Conservation (phyloP, 2,797 vertebrate species). For the Acrossocheilus fasciatus region DNA sequence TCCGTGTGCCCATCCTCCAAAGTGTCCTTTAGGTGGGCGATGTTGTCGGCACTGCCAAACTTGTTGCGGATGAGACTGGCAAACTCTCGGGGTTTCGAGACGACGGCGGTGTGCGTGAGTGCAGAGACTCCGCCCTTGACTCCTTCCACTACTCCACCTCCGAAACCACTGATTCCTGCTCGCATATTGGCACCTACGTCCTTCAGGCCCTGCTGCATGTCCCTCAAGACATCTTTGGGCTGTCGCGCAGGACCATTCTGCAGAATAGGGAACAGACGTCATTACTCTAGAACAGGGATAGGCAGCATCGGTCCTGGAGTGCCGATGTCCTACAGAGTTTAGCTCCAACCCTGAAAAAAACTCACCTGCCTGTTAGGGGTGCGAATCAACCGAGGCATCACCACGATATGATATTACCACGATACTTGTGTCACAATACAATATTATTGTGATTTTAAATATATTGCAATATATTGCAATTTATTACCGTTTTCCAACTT, state of each 20-base stretch:
- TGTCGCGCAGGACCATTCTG: constrained; percentile 93
- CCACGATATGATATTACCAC: too few relatives aligned
- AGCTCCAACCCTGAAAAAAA: background rate
- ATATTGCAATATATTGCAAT: too few relatives aligned
- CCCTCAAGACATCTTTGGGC: constrained; percentile 96
- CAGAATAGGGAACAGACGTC: background rate
- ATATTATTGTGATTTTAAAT: too few relatives aligned
- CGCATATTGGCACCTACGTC: constrained; percentile 95
- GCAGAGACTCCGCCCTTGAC: constrained; percentile 95
- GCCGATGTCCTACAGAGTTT: background rate
- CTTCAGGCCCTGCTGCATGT: constrained; percentile 98
- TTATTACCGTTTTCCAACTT: too few relatives aligned
- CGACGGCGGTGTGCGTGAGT: constrained; percentile 92
- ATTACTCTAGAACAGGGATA: background rate
- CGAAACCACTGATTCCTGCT: constrained; percentile 95
- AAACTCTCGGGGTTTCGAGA: constrained; percentile 95
- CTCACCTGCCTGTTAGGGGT: too few relatives aligned
- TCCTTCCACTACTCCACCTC: constrained; percentile 94
- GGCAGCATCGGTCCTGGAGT: background rate
- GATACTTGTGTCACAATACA: too few relatives aligned
- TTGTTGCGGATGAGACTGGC: constrained; percentile 97
- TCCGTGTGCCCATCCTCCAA: constrained; percentile 86
- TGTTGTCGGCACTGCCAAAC: constrained; percentile 97
- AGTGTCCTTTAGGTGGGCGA: constrained; percentile 93
- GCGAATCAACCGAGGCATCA: too few relatives aligned